Evolutionary conservation across 2,888 invertebrate genomes (phyloP), one percentile per base, ranked within the genome.

Genomic region (Drepanosiphum platanoidis): DNA sequence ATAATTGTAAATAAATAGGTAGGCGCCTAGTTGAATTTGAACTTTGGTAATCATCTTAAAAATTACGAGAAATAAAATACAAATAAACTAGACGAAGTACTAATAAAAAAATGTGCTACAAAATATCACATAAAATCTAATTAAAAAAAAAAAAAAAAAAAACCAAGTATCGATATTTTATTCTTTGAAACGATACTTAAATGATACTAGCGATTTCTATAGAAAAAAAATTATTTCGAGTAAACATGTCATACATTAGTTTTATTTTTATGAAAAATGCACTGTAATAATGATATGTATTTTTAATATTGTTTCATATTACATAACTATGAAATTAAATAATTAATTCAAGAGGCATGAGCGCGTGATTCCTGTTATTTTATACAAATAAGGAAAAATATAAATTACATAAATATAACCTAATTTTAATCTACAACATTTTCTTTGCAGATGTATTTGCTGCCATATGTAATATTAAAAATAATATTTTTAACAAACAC

Each of bases 391-490:
- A 81, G 9, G 36, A 81, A 52, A 66, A 72, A 52, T 18, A 22
- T 74, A 52, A 74, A 74, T 83, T 74, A 74, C 34, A 74, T 83
- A 83, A 74, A 74, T 74, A 83, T 74, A 83, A 72, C 74, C 72
- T 83, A 64, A 71, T 81, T 81, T 81, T 71, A 58, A 81, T 61
- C 30, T 81, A 70, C 74, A 46, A 74, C 64, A 74, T 74, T 46
- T 83, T 64, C 72, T 74, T 84, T 84, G 4, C 66, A 84, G 83
- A 84, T 84, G 83, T 84, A 84, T 84, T 75, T 75, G 74, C 30
- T 84, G 83, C 83, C 83, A 77, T 77, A 84, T 68, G 75, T 84
- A 75, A 84, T 84, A 84, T 84, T 84, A 84, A 84, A 84, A 84
- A 75, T 84, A 75, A 66, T 75, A 68, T 39, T 84, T 66, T 13